Evolutionary conservation across 1,140 invertebrate genomes (phyloP).

Genomic region (Drosophila nannoptera): DNA sequence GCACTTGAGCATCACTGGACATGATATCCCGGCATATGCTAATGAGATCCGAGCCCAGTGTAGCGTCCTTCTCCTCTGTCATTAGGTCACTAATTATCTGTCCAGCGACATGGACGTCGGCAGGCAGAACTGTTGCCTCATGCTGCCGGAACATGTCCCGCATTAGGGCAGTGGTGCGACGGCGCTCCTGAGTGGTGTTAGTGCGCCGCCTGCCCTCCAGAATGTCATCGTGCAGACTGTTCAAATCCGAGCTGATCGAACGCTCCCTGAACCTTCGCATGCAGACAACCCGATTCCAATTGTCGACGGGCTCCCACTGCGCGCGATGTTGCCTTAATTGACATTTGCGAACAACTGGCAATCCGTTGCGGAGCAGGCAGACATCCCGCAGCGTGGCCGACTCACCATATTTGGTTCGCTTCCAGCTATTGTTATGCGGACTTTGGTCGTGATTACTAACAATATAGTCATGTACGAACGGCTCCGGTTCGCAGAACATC

Average conservation of each 20-base stretch:
- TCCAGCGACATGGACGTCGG: slow-evolving; percentile 63
- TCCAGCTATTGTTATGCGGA: slow-evolving; percentile 62
- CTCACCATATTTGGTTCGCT: slow-evolving; percentile 51
- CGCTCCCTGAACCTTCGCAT: slow-evolving; percentile 47
- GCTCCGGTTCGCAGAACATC: slow-evolving; percentile 50
- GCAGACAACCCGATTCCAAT: slow-evolving; percentile 47
- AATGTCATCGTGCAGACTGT: slow-evolving; percentile 57
- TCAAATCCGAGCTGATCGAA: slow-evolving; percentile 55
- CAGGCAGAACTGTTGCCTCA: slow-evolving; percentile 50
- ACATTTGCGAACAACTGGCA: slow-evolving; percentile 64
- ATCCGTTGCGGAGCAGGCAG: slow-evolving; percentile 57
- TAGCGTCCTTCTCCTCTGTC: slow-evolving; percentile 48
- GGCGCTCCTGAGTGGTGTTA: slow-evolving; percentile 42
- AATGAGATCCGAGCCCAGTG: slow-evolving; percentile 51
- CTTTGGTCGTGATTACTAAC: slow-evolving; percentile 54
- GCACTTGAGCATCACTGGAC: slow-evolving; percentile 48
- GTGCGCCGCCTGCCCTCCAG: slow-evolving; percentile 43
- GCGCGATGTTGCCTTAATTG: slow-evolving; percentile 17
- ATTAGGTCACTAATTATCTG: slow-evolving; percentile 53
- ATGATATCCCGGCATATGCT: slow-evolving; percentile 69
- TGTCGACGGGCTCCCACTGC: slow-evolving; percentile 50
- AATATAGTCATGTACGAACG: slow-evolving; percentile 56
- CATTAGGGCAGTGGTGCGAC: slow-evolving; percentile 32
- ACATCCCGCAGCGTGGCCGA: slow-evolving; percentile 50
- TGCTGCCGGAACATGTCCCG: slow-evolving; percentile 45